Conservation (phyloP, 2,888 invertebrate species). For the Stramonita haemastoma region DNA sequence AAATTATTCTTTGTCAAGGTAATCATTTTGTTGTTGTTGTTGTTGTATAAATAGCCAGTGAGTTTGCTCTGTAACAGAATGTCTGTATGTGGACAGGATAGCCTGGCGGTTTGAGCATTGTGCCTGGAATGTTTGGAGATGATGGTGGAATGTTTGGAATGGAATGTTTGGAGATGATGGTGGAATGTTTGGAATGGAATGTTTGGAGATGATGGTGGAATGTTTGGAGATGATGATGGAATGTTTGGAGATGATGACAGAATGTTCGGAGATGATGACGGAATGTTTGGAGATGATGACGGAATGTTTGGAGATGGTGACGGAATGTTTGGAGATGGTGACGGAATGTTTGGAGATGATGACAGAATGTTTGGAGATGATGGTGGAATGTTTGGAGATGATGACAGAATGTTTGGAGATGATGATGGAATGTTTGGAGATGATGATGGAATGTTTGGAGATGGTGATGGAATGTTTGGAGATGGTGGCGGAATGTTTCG, state of each 20-base stretch:
- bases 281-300: slow-evolving; percentile 79
- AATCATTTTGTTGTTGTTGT: too few relatives aligned
- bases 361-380: slow-evolving; percentile 76
- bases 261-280: slow-evolving; percentile 27
- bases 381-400: too few relatives aligned
- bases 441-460: slow-evolving; percentile 56
- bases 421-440: too few relatives aligned
- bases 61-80: too few relatives aligned
- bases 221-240: slow-evolving; percentile 80
- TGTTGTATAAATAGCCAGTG: too few relatives aligned
- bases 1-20: too few relatives aligned
- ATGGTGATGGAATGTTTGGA: too few relatives aligned
- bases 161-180: not conserved
- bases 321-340: slow-evolving; percentile 77
- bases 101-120: too few relatives aligned
- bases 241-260: not conserved
- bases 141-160: slow-evolving; percentile 44
- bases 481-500: slow-evolving; percentile 42
- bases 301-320: not conserved
- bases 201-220: not conserved
- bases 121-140: not conserved
- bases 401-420: slow-evolving; percentile 75
- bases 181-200: too few relatives aligned
- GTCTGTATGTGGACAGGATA: too few relatives aligned
- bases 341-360: too few relatives aligned